phyloP scores from a whole-genome alignment of 2,888 invertebrate species.

The Drosophila kambysellisi region DNA sequence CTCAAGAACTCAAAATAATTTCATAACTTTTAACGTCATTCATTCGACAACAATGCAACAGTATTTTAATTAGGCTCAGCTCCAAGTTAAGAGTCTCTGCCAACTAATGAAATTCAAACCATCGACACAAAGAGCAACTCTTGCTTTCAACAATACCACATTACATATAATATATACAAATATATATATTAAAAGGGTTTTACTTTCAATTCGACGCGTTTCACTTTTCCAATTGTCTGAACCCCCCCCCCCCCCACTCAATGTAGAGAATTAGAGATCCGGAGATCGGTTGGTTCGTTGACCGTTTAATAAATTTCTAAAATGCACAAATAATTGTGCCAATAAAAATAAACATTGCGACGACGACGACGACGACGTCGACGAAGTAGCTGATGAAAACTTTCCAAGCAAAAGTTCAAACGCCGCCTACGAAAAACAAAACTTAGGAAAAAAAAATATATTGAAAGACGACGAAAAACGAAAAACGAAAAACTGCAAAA shows the following conservation, averaged over 20 bases:
- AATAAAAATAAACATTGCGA: conserved; percentile 75
- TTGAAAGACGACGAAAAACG: conserved; percentile 35
- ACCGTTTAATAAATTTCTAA: conserved; percentile 76
- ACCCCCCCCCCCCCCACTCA: neutral
- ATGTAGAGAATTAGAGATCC: conserved; percentile 13
- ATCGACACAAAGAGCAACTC: neutral
- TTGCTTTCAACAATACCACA: conserved; percentile 7
- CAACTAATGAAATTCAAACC: neutral
- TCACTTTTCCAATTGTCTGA: conserved; percentile 46
- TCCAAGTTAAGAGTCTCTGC: conserved; percentile 2
- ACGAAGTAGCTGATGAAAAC: conserved; percentile 41
- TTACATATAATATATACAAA: neutral
- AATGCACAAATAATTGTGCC: conserved; percentile 81
- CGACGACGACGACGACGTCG: neutral
- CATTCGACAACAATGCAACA: too few relatives aligned
- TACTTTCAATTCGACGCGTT: conserved; percentile 53
- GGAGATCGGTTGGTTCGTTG: conserved; percentile 52
- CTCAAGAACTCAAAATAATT: neutral
- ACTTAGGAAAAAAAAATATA: conserved; percentile 21
- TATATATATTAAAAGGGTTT: conserved; percentile 24
- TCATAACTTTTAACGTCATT: neutral
- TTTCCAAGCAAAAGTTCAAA: conserved; percentile 77
- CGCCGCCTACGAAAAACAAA: conserved; percentile 70
- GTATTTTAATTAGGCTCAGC: neutral
- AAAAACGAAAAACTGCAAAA: conserved; percentile 67